Conservation (phyloP, 2,797 vertebrate species). For the Antrozous pallidus region DNA sequence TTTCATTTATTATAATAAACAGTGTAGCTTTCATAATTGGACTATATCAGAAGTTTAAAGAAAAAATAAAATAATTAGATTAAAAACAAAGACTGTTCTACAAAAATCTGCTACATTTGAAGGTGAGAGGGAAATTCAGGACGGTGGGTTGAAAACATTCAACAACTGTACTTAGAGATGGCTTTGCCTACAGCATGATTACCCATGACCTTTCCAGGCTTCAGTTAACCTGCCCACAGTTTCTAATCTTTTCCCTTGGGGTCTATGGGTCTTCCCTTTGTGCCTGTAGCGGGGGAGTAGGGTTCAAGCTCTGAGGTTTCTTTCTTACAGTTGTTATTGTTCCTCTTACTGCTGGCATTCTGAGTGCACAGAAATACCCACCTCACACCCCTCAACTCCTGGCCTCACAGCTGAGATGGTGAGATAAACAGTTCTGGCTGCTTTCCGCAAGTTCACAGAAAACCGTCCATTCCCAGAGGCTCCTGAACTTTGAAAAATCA, state of each 20-base stretch:
- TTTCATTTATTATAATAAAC: neutral
- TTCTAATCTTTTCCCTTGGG: neutral
- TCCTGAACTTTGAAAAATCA: neutral
- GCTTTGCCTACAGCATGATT: neutral
- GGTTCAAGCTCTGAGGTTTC: neutral
- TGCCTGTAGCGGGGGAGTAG: neutral
- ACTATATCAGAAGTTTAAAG: neutral
- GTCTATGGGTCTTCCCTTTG: neutral
- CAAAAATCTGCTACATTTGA: neutral
- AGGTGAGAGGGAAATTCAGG: neutral
- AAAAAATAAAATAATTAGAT: neutral
- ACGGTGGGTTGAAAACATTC: neutral
- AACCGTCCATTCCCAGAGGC: neutral
- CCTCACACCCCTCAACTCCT: neutral
- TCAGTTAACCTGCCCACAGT: neutral
- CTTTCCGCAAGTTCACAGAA: neutral
- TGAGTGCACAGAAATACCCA: neutral
- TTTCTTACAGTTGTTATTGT: neutral
- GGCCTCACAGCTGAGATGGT: neutral
- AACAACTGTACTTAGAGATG: neutral
- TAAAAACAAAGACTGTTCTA: neutral
- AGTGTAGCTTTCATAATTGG: neutral
- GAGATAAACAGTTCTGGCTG: neutral
- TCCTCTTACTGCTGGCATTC: neutral
- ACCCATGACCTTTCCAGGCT: neutral